These are phyloP conservation scores for Caenorhabditis sp. DNA, from an alignment of 2,888 invertebrate genomes.

Conservation along the genomic window DNA sequence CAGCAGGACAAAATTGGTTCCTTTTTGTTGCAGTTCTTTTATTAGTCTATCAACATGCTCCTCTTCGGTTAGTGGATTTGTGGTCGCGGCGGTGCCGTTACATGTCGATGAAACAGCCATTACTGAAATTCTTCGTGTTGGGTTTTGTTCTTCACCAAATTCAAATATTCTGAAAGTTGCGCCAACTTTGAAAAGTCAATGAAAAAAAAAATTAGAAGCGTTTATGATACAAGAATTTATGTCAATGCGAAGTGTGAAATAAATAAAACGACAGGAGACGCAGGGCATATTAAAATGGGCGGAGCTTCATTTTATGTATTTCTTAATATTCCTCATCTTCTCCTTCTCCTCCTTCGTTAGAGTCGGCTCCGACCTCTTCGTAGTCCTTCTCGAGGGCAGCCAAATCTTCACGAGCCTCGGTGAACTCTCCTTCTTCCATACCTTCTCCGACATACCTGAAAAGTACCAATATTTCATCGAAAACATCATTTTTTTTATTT, in stretches of 20 bases:
- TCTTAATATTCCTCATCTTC: conserved; percentile 39
- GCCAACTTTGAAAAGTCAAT: neutral
- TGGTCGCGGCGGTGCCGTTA: neutral
- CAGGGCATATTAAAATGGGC: conserved; percentile 1
- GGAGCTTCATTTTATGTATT: neutral
- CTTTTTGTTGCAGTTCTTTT: conserved; percentile 20
- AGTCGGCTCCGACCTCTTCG: conserved; percentile 52
- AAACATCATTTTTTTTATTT: neutral
- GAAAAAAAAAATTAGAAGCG: neutral
- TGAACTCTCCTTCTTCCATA: conserved; percentile 69
- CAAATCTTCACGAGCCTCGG: conserved; percentile 64
- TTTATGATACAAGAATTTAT: conserved; percentile 34
- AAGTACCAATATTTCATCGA: conserved; percentile 7
- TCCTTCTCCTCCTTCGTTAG: conserved; percentile 40
- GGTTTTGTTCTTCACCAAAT: neutral
- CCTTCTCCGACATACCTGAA: conserved; percentile 73
- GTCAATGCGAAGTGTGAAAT: conserved; percentile 16
- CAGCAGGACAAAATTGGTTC: conserved; percentile 50
- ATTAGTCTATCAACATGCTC: conserved; percentile 21
- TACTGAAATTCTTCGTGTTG: neutral
- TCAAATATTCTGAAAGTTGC: conserved; percentile 5
- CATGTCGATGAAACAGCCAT: neutral
- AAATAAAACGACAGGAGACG: neutral
- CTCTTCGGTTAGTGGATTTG: conserved; percentile 14
- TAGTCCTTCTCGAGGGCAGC: conserved; percentile 59